Base-by-base conservation (phyloP, 2,888 invertebrate genomes). In the Phymatocera aterrima region DNA sequence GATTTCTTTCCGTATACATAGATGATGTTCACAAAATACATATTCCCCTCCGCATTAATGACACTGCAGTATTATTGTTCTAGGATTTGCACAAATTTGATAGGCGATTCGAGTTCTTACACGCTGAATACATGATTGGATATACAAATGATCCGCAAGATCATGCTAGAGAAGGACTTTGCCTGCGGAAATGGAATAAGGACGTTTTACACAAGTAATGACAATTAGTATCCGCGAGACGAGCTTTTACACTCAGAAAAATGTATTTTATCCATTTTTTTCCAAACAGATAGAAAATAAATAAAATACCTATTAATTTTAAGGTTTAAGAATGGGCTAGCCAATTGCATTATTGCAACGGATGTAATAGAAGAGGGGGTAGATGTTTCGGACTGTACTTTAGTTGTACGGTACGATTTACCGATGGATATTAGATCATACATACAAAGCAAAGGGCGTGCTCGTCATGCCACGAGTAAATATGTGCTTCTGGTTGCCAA, bases 301-400 rank as follows among this genome's bases (percentile, higher is more conserved):
- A 54, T 54, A 6, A 2, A 54, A 57, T 18, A 18, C 10, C 48
- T n/a, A 72, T 77, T 68, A 60, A 51, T 77, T 79, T 81, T 82
- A 43, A 51, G 93, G 48, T 95, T 95, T 85, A 91, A 92, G 28
- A 90, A 89, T 8, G 93, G 93, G 8, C 91, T 92, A 43, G 90
- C 92, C 4, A 97, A 97, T 88, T 87, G 96, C 1, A 87, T 96
- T 37, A 90, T 95, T 1, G 93, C 95, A 0, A 95, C 98, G 0
- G 95, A 95, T 87, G 96, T 98, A 0, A 91, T 98, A 37, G 98
- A 98, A 88, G 98, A 98, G 91, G 98, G 98, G 0, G 93, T 98
- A 8, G 97, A 98, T 90, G 93, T 98, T 37, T 95, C 95, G 2
- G 93, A 93, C 37, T 99, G 98, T 87, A 94, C 95, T 81, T 90